These are phyloP conservation scores for Microtus richardsoni DNA, from an alignment of 2,113 vertebrate species.

Conservation along the genomic window DNA sequence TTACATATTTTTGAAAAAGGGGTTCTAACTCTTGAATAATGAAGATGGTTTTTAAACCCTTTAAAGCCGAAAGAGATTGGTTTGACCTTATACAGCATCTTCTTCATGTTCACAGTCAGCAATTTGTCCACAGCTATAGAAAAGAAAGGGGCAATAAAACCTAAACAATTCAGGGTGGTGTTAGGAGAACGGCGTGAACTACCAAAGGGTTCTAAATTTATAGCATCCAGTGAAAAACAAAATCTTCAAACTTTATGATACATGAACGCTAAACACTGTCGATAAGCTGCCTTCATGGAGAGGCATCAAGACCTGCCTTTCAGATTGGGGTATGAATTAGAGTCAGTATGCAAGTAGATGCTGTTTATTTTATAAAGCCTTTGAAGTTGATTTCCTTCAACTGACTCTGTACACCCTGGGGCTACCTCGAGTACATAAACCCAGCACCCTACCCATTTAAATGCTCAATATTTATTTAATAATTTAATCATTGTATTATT, in stretches of 20 bases:
- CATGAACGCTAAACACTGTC: neutral
- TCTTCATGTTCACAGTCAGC: too few relatives aligned
- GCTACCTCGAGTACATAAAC: neutral
- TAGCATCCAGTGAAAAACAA: slow-evolving; percentile 28
- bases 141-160: neutral
- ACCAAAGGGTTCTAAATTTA: neutral
- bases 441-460: neutral
- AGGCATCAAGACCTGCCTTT: neutral
- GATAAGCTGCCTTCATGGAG: neutral
- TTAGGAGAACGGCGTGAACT: neutral
- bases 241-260: slow-evolving; percentile 7
- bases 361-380: neutral
- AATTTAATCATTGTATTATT: slow-evolving; percentile 26
- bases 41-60: neutral
- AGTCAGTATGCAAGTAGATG: neutral
- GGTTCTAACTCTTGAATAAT: neutral
- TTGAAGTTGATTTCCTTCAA: slow-evolving; percentile 34
- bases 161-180: neutral
- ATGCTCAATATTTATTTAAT: neutral
- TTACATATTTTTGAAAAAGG: neutral
- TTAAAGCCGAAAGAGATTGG: neutral
- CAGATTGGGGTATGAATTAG: neutral
- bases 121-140: neutral
- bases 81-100: too few relatives aligned
- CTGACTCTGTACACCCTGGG: neutral